Base-by-base conservation (phyloP, 2,113 vertebrate species). In the Cinclus mexicanus region DNA sequence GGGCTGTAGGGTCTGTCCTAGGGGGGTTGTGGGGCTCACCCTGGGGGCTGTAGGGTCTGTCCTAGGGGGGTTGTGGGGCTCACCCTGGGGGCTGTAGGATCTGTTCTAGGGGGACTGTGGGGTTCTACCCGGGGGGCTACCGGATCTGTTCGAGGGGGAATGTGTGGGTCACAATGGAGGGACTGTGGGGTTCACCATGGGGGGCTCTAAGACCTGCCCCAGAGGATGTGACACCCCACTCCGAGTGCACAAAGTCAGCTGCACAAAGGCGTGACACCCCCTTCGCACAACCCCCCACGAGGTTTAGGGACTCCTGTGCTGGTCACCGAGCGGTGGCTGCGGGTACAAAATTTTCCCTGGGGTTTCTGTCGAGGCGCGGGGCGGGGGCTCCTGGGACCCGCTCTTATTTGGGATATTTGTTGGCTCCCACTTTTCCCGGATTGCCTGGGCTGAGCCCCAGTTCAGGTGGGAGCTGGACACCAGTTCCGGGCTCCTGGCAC, bases 1-100 rank as follows among this genome's bases (percentile, higher is more conserved):
- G 33, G 24, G 26, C 6, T 42, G 0, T 3, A 1, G 56, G 56
- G 31, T 44, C 10, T 2, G 10, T 5, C 8, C 41, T 0, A 26
- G 22, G 7, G 46, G 5, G 21, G 21, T 4, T 46, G 39, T 21
- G 31, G 53, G 67, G 67, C 7, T 70, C 50, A 24, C 1, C 7
- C 12, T n/a, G 13, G 23, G 37, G 39, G 22, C 5, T 72, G 0
- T 25, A 20, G 52, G 70, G 9, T n/a, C 4, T 12, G 7, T 3
- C 13, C n/a, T n/a, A 31, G 46, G 15, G 9, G 12, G 25, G 46
- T 4, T 60, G 37, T 0, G 15, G 5, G 15, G 44, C 14, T 52
- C 31, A 50, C 35, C 35, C 35, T 37, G 35, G 16, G 33, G 24
- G 26, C 6, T 42, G 0, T 3, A 1, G 56, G 56, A 25, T 44